Evolutionary conservation across 2,797 vertebrate species (phyloP).

Genomic region (Phrynocephalus forsythii): DNA sequence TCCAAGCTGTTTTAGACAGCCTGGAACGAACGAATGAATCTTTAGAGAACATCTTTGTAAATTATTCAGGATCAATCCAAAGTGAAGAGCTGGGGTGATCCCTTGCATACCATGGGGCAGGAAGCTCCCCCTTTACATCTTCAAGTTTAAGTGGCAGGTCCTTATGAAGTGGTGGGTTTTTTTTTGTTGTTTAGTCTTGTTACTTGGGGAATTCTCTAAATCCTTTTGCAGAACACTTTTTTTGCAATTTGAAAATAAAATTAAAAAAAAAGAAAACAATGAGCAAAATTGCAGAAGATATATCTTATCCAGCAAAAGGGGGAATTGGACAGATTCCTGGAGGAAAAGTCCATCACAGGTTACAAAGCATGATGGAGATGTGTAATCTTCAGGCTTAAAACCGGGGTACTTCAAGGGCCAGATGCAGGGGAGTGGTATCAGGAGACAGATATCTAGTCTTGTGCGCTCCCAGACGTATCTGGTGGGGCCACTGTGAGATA

Average conservation of each 20-base stretch:
- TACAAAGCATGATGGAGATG: no score
- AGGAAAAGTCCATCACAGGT: no score
- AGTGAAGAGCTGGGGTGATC: constrained; percentile 18
- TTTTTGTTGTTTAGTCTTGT: neutral
- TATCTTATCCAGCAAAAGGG: no score
- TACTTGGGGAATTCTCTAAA: neutral
- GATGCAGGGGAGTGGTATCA: no score
- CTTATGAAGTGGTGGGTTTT: constrained; percentile 9
- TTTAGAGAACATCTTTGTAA: constrained; percentile 38
- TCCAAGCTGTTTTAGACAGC: constrained; percentile 53
- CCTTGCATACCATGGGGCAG: constrained; percentile 3
- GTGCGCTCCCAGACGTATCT: no score
- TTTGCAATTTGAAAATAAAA: neutral
- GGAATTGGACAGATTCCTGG: no score
- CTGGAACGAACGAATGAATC: constrained; percentile 46
- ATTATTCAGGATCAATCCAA: constrained; percentile 41
- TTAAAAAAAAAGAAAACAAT: neutral
- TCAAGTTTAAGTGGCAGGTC: constrained; percentile 11
- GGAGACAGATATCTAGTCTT: no score
- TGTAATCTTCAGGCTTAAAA: no score
- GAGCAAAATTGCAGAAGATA: neutral
- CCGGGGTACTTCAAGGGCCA: no score
- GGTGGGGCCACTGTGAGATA: no score
- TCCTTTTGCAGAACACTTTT: neutral
- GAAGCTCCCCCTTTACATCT: neutral